Base-by-base conservation (phyloP, 2,113 vertebrate species). In the Tragelaphus buxtoni region DNA sequence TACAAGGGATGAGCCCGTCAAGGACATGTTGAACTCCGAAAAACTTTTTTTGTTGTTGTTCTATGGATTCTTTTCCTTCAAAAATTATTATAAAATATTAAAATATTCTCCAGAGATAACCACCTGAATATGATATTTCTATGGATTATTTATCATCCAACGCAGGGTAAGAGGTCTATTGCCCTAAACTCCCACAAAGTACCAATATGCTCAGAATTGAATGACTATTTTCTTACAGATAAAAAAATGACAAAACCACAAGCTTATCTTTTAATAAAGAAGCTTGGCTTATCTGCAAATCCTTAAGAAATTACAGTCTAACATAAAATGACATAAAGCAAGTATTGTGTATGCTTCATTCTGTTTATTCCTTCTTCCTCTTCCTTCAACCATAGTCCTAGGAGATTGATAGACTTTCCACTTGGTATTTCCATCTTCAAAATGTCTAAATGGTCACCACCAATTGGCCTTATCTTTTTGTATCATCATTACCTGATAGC, bases 171-270 rank as follows among this genome's bases (percentile, higher is more conserved):
- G 26, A 82, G 85, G 53, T 72, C 91, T 72, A 92, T 35, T 84
- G 56, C 9, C 49, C 7, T 55, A 80, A 85, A 81, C 9, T 81
- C 74, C 58, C 26, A 56, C 22, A 76, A 74, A 3, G n/a, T 55
- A 82, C 4, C 45, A 22, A 51, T 69, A 53, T 28, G 90, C 47
- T 82, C 35, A 96, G 92, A 94, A 90, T 26, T 39, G 53, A 89
- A 60, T n/a, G 47, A 49, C 32, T 87, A 47, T 95, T 83, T 94
- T 84, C 74, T 90, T 81, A 60, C 3, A 93, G 58, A 80, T 79
- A 49, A 95, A 96, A 95, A 95, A 95, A 42, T 8, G 26, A 96
- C 24, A 84, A 95, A 90, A 88, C 12, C 81, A 53, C 32, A 92
- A 79, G 17, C 8, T 65, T 60, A 85, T 77, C 45, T 92, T 88